Conservation (phyloP, 2,797 vertebrate genomes). For the Gephyroberyx darwinii region DNA sequence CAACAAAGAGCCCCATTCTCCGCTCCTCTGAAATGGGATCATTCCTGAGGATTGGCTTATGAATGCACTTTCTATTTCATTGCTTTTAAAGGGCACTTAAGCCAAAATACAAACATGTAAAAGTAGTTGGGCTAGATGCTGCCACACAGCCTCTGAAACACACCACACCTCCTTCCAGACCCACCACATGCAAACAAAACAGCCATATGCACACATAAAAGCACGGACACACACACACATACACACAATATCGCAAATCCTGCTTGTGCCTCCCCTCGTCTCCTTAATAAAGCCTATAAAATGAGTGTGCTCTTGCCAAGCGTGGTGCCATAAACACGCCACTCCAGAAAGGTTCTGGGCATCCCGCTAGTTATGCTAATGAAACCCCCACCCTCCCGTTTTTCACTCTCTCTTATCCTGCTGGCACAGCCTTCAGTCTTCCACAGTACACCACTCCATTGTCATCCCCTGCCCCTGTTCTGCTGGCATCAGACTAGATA, state of each 20-base stretch:
- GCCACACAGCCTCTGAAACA: constrained; percentile 65
- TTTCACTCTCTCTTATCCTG: constrained; percentile 79
- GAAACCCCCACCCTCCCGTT: constrained; percentile 78
- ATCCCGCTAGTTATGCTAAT: constrained; percentile 98
- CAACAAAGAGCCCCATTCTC: constrained; percentile 94
- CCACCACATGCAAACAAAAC: constrained; percentile 81
- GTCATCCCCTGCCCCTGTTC: constrained; percentile 80
- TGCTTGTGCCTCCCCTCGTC: constrained; percentile 84
- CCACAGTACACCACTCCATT: constrained; percentile 74
- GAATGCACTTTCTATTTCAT: constrained; percentile 83
- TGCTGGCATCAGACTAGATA: constrained; percentile 80
- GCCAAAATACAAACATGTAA: constrained; percentile 85
- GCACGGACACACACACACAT: constrained; percentile 49
- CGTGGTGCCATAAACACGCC: constrained; percentile 88
- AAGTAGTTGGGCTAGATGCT: constrained; percentile 72
- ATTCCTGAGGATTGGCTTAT: constrained; percentile 81
- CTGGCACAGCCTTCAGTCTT: constrained; percentile 81
- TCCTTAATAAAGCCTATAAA: constrained; percentile 89
- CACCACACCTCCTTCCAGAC: constrained; percentile 59
- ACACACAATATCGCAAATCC: constrained; percentile 88
- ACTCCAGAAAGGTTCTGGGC: constrained; percentile 91
- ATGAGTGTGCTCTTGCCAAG: constrained; percentile 90
- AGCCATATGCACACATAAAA: constrained; percentile 64
- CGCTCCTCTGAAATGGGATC: constrained; percentile 86
- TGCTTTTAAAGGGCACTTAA: constrained; percentile 84